Evolutionary conservation across 1,140 invertebrate genomes (phyloP).

Genomic region (Pseudomyrmex concolor): DNA sequence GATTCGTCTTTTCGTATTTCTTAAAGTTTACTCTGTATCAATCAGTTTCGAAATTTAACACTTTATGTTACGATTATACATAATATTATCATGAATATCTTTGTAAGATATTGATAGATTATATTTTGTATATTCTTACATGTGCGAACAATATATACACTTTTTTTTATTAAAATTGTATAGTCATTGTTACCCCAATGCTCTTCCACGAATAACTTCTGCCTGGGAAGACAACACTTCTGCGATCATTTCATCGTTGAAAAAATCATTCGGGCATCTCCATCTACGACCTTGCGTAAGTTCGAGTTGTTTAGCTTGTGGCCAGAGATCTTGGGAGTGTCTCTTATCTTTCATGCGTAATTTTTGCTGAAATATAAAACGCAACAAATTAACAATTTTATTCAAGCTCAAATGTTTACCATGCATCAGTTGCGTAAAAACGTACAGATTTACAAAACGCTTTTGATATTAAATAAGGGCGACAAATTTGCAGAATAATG

Average conservation of each 20-base stretch:
- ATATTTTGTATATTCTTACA: background rate
- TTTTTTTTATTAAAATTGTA: background rate
- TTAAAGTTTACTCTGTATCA: conserved; percentile 90
- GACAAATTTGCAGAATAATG: background rate
- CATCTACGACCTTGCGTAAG: conserved; percentile 88
- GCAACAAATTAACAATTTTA: background rate
- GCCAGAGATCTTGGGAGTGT: conserved; percentile 82
- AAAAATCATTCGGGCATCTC: conserved; percentile 91
- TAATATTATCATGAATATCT: background rate
- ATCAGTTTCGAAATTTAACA: conserved; percentile 38
- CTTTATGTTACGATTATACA: background rate
- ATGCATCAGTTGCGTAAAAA: conserved; percentile 27
- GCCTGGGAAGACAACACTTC: conserved; percentile 90
- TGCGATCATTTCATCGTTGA: conserved; percentile 91
- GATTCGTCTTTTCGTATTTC: conserved; percentile 89
- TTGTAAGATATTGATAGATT: background rate
- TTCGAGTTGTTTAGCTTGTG: conserved; percentile 84
- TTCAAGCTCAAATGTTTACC: background rate
- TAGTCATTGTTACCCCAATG: conserved; percentile 88
- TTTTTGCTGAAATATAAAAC: conserved; percentile 77
- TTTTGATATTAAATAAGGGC: background rate
- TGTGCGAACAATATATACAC: background rate
- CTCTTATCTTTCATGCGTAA: conserved; percentile 76
- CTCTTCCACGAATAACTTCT: conserved; percentile 91
- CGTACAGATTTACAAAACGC: background rate